Evolutionary conservation across 2,113 vertebrate species (phyloP).

Genomic region (Caloenas nicobarica): DNA sequence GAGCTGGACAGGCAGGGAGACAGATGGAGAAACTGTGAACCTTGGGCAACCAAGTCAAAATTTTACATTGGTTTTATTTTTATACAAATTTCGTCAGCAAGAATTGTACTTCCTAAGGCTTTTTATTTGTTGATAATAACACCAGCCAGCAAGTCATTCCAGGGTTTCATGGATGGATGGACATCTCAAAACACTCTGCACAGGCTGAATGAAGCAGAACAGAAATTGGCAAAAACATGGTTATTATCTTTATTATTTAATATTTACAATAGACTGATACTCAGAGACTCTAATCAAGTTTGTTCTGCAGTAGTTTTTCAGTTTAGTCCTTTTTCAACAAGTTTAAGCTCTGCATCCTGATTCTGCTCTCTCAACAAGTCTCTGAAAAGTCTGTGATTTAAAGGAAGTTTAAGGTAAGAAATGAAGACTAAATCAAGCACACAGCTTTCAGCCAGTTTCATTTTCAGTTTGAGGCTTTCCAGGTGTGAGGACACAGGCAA

Average conservation of each 20-base stretch:
- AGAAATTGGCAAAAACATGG: not conserved
- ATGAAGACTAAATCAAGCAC: not conserved
- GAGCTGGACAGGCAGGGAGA: not conserved
- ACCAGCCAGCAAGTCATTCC: not conserved
- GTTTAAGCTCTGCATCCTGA: not conserved
- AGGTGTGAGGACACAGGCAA: not conserved
- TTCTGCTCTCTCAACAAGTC: not conserved
- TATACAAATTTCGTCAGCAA: not conserved
- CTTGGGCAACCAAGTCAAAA: not conserved
- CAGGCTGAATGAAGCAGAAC: conserved; percentile 32
- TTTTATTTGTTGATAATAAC: not conserved
- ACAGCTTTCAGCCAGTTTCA: not conserved
- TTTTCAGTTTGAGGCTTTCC: not conserved
- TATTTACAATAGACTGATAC: not conserved
- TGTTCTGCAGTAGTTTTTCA: not conserved
- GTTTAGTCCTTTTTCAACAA: not conserved
- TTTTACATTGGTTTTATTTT: not conserved
- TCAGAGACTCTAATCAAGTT: not conserved
- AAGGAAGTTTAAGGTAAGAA: not conserved
- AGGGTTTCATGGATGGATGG: conserved; percentile 19
- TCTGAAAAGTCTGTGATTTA: not conserved
- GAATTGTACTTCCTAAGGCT: not conserved
- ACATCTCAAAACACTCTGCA: not conserved
- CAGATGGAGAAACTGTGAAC: not conserved
- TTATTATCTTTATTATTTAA: conserved; percentile 44